Percentiles rank a stretch among this genome's conserved stretches.
Conservation (phyloP, 2,888 invertebrate genomes). For the Ecliptopera silaceata region DNA sequence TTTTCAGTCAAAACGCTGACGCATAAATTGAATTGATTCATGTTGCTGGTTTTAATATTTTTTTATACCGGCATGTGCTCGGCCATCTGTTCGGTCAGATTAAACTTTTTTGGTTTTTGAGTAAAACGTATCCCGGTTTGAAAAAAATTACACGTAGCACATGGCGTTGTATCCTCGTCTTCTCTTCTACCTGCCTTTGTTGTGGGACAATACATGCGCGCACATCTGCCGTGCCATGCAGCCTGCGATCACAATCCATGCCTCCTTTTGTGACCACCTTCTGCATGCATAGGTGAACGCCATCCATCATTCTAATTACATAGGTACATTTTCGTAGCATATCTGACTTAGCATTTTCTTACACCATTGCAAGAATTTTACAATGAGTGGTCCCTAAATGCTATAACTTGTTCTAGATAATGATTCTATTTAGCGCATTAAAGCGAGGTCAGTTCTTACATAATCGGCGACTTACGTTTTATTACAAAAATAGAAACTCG, state of each 20-base stretch:
- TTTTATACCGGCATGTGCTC: constrained; percentile 70
- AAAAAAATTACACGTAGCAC: constrained; percentile 80
- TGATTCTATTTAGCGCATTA: constrained; percentile 46
- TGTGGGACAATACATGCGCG: constrained; percentile 68
- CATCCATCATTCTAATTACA: constrained; percentile 43
- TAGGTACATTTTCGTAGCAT: neutral
- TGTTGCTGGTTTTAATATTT: constrained; percentile 40
- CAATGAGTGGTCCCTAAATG: constrained; percentile 11
- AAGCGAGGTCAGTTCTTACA: constrained; percentile 65
- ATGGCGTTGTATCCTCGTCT: constrained; percentile 69
- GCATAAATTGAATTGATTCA: constrained; percentile 35
- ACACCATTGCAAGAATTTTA: constrained; percentile 10
- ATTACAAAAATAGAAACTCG: constrained; percentile 60
- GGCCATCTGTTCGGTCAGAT: constrained; percentile 79
- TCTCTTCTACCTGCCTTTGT: constrained; percentile 77
- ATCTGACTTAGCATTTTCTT: constrained; percentile 9
- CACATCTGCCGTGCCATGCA: constrained; percentile 73
- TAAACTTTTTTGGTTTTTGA: constrained; percentile 68
- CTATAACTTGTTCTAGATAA: constrained; percentile 9
- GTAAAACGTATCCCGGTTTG: constrained; percentile 68
- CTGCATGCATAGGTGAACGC: constrained; percentile 46
- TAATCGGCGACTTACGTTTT: constrained; percentile 55
- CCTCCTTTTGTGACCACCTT: constrained; percentile 47
- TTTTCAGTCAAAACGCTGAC: constrained; percentile 44
- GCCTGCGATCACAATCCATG: constrained; percentile 49